Evolutionary conservation across 2,888 invertebrate species (phyloP).

Genomic region (Venustoraphidia nigricollis): DNA sequence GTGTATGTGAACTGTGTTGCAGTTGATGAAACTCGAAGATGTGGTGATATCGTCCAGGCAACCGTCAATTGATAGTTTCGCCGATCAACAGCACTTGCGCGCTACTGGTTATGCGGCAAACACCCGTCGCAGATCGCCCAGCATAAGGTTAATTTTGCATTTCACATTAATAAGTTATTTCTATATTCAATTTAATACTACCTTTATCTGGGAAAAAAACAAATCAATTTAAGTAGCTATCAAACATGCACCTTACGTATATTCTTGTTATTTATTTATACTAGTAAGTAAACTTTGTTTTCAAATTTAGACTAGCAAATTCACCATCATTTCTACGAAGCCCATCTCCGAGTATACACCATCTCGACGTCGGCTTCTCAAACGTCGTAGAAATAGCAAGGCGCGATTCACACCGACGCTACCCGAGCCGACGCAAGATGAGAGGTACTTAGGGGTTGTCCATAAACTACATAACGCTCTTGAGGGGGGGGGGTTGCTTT

Average conservation of each 20-base stretch:
- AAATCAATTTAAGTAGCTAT: too few relatives aligned
- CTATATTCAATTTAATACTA: not conserved
- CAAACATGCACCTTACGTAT: too few relatives aligned
- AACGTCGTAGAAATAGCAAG: constrained; percentile 93
- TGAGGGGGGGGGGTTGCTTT: too few relatives aligned
- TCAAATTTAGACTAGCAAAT: constrained; percentile 31
- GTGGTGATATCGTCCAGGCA: constrained; percentile 46
- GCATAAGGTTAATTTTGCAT: constrained; percentile 47
- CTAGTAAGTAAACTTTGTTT: too few relatives aligned
- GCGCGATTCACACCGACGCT: constrained; percentile 57
- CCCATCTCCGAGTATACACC: constrained; percentile 46
- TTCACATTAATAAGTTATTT: not conserved
- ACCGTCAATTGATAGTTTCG: constrained; percentile 59
- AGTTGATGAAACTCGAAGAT: constrained; percentile 72
- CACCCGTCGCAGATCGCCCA: constrained; percentile 67
- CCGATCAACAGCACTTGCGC: constrained; percentile 53
- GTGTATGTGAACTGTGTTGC: constrained; percentile 10
- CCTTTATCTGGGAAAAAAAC: too few relatives aligned
- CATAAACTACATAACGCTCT: too few relatives aligned
- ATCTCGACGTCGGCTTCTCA: constrained; percentile 73
- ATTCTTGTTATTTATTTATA: too few relatives aligned
- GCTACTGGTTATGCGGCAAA: constrained; percentile 48
- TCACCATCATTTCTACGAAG: constrained; percentile 37
- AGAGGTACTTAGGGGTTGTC: constrained; percentile 22
- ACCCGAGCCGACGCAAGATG: constrained; percentile 32